phyloP scores from a whole-genome alignment of 2,113 vertebrate genomes.

The Python bivittatus region DNA sequence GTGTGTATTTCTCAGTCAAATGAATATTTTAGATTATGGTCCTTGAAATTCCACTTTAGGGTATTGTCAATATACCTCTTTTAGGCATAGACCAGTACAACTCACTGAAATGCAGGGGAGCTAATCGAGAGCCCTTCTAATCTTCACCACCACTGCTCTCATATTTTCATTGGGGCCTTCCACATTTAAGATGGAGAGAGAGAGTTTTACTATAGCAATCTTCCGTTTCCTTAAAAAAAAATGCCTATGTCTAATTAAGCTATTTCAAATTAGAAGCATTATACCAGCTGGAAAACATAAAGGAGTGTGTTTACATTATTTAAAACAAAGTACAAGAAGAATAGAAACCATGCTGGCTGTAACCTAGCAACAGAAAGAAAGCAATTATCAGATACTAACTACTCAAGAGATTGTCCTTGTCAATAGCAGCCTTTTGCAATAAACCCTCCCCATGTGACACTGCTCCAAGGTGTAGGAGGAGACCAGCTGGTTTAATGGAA shows the following conservation, averaged over 20 bases:
- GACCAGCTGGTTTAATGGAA: neutral
- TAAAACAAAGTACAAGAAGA: constrained; percentile 40
- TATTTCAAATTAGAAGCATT: constrained; percentile 45
- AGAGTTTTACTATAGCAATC: constrained; percentile 55
- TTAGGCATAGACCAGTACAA: neutral
- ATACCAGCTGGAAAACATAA: constrained; percentile 59
- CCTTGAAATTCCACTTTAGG: neutral
- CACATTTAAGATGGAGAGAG: neutral
- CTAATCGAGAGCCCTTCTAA: neutral
- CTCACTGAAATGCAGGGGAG: neutral
- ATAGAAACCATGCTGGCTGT: constrained; percentile 44
- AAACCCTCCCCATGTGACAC: neutral
- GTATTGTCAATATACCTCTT: neutral
- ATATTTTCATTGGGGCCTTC: neutral
- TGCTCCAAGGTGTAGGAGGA: neutral
- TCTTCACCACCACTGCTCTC: neutral
- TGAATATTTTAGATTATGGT: neutral
- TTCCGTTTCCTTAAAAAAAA: neutral
- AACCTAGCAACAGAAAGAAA: constrained; percentile 28
- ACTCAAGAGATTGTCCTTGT: neutral
- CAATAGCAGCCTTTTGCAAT: neutral
- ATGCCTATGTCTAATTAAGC: constrained; percentile 50
- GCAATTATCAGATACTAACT: constrained; percentile 40
- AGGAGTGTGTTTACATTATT: constrained; percentile 54
- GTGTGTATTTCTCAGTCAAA: neutral